phyloP scores from a whole-genome alignment of 2,113 vertebrate genomes.

The Embiotoca jacksoni region DNA sequence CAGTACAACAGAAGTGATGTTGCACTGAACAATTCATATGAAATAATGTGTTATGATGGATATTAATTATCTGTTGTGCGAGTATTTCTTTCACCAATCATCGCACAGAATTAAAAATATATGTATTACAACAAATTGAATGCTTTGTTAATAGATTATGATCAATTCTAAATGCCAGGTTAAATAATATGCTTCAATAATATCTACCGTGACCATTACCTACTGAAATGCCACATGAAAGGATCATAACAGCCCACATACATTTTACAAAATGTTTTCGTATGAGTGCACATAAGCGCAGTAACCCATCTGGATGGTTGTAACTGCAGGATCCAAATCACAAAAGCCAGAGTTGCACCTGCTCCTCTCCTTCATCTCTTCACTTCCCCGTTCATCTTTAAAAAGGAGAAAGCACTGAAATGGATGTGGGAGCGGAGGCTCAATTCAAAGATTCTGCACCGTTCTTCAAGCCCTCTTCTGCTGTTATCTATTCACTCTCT shows the following conservation, averaged over 20 bases:
- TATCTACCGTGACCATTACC: background rate
- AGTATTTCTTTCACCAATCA: conserved; percentile 29
- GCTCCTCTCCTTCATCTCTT: conserved; percentile 35
- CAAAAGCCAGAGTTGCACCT: conserved; percentile 49
- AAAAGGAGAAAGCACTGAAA: too few species aligned
- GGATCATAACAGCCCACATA: background rate
- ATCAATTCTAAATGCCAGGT: conserved; percentile 15
- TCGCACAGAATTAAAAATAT: conserved; percentile 6
- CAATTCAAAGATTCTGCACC: conserved; percentile 22
- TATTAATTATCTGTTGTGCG: background rate
- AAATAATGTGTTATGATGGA: conserved; percentile 14
- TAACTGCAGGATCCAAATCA: conserved; percentile 44
- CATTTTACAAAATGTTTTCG: conserved; percentile 11
- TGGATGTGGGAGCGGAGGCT: too few species aligned
- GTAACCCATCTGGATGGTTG: conserved; percentile 39
- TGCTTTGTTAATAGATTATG: conserved; percentile 32
- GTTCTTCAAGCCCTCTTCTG: conserved; percentile 9
- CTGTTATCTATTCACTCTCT: conserved; percentile 26
- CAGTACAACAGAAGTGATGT: background rate
- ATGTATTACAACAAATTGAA: conserved; percentile 15
- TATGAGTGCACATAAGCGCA: conserved; percentile 17
- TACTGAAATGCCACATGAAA: conserved; percentile 4
- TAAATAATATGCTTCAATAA: background rate
- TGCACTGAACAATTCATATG: conserved; percentile 7
- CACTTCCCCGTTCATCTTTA: conserved; percentile 20